phyloP scores from a whole-genome alignment of 2,888 invertebrate genomes.

The Gryllus longicercus region DNA sequence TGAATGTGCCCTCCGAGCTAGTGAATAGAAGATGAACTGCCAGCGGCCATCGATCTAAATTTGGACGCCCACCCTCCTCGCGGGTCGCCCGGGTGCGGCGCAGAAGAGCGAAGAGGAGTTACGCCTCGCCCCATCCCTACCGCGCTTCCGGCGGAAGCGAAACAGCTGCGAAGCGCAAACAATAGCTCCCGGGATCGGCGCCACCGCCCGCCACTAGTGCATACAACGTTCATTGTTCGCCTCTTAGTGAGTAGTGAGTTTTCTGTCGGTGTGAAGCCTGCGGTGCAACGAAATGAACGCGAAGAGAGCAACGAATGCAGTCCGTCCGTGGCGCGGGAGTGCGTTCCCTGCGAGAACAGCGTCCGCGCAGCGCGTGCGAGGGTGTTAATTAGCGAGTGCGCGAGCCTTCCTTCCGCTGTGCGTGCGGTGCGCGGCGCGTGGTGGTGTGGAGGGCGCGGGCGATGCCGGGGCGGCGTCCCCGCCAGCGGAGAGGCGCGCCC shows the following conservation, averaged over 20 bases:
- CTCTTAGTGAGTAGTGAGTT: background rate
- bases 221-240: background rate
- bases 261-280: background rate
- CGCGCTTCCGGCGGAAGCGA: no score
- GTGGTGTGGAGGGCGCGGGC: no score
- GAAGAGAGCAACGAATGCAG: background rate
- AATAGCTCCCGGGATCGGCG: no score
- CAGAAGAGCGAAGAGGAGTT: no score
- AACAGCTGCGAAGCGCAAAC: no score
- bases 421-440: no score
- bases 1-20: background rate
- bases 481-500: background rate
- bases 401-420: no score
- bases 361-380: background rate
- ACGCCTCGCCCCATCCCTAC: no score
- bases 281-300: background rate
- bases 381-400: background rate
- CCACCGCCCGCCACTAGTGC: no score
- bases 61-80: background rate
- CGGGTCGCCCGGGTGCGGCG: no score
- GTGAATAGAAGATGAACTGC: constrained; percentile 3
- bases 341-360: background rate
- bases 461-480: no score
- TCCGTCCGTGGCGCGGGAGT: background rate
- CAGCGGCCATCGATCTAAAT: constrained; percentile 9